These are phyloP conservation scores for Scalopus aquaticus DNA, from an alignment of 2,113 vertebrate species.

Conservation along the genomic window DNA sequence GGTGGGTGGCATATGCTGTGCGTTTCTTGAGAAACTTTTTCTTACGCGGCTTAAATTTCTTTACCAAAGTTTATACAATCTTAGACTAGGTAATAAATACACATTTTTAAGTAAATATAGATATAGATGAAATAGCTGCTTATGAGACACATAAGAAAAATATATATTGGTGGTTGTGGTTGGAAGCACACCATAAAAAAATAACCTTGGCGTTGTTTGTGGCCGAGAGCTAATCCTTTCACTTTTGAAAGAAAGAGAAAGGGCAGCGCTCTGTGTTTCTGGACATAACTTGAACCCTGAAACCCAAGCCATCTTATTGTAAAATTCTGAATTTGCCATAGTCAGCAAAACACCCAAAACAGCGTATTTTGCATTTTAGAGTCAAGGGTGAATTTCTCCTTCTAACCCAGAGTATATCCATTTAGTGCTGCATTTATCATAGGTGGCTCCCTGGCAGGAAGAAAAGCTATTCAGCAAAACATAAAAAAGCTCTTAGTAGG, in stretches of 20 bases:
- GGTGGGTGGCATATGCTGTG: not conserved
- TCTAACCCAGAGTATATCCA: slow-evolving; percentile 16
- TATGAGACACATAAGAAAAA: not conserved
- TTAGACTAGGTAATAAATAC: not conserved
- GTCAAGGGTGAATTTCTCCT: not conserved
- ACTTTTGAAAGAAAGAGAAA: slow-evolving; percentile 48
- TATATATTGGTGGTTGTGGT: not conserved
- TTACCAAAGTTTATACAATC: not conserved
- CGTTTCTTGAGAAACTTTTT: not conserved
- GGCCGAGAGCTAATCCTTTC: not conserved
- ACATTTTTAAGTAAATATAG: not conserved
- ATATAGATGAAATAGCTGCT: not conserved
- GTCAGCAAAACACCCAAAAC: slow-evolving; percentile 30
- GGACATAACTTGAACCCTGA: slow-evolving; percentile 77
- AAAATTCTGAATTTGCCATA: slow-evolving; percentile 70
- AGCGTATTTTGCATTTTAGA: not conserved
- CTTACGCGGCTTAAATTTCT: not conserved
- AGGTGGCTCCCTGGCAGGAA: slow-evolving; percentile 57
- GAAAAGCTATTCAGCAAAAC: slow-evolving; percentile 65
- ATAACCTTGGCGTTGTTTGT: not conserved
- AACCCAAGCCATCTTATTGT: slow-evolving; percentile 73
- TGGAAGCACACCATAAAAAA: not conserved
- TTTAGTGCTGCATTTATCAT: slow-evolving; percentile 68
- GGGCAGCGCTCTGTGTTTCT: slow-evolving; percentile 63
- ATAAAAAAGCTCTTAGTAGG: slow-evolving; percentile 75